A percentile compares a stretch with the other conserved stretches of the same genome.
Evolutionary conservation across 64 coral and sea anemone species (phyloP).

Genomic region (Cladopsammia gracilis): DNA sequence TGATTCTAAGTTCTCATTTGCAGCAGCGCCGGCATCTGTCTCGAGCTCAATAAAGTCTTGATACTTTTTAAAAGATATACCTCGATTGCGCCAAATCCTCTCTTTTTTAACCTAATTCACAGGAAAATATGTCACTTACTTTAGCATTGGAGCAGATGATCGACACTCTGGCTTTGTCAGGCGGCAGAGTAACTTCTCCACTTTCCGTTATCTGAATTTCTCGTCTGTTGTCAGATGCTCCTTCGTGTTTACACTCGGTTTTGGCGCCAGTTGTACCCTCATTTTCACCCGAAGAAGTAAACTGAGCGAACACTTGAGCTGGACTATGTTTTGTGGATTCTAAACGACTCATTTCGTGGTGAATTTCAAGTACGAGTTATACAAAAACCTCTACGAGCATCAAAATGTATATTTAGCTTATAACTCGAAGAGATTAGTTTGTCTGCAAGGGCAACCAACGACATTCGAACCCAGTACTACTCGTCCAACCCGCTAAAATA

Average conservation of each 20-base stretch:
- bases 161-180: conserved; percentile 90
- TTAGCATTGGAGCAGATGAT: conserved; percentile 86
- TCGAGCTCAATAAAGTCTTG: too few species aligned
- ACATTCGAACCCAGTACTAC: too few species aligned
- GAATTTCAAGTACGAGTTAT: background rate
- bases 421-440: too few species aligned
- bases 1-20: too few species aligned
- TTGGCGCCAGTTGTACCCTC: background rate
- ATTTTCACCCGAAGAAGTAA: conserved; percentile 76
- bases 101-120: background rate
- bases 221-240: conserved; percentile 9
- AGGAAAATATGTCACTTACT: conserved; percentile 29
- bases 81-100: background rate
- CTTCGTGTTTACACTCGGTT: conserved; percentile 4
- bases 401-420: too few species aligned
- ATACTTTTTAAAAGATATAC: background rate
- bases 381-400: too few species aligned
- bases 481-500: too few species aligned
- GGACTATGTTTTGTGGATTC: conserved; percentile 83
- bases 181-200: conserved; percentile 83
- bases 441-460: too few species aligned
- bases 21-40: too few species aligned
- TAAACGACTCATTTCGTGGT: conserved; percentile 65
- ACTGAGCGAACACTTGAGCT: conserved; percentile 95
- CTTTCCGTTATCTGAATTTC: conserved; percentile 97